These are phyloP conservation scores for Mionectes olivaceus DNA, from an alignment of 2,797 vertebrate genomes.

Conservation along the genomic window DNA sequence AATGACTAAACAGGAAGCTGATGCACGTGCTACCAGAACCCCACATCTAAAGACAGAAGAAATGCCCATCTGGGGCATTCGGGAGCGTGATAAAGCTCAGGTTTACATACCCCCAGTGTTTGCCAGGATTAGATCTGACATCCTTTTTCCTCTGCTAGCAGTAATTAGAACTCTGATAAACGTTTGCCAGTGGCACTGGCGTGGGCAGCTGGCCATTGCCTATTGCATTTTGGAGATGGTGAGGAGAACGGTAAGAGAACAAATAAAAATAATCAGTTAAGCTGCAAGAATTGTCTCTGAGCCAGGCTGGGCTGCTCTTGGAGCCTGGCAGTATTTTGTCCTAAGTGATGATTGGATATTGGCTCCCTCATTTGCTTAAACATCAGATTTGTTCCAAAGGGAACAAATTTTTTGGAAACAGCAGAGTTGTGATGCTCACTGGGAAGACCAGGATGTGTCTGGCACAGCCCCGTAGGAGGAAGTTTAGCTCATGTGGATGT, in stretches of 20 bases:
- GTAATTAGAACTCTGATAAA: not conserved
- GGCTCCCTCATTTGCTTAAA: not conserved
- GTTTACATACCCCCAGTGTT: not conserved
- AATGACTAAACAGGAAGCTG: not conserved
- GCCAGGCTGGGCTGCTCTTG: not conserved
- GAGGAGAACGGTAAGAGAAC: not conserved
- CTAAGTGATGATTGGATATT: not conserved
- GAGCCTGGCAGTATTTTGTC: not conserved
- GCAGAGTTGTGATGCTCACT: not conserved
- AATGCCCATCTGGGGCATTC: not conserved
- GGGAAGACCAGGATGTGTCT: not conserved
- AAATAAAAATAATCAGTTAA: not conserved
- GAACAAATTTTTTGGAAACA: not conserved
- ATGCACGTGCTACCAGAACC: rapidly evolving
- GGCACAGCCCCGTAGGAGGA: not conserved
- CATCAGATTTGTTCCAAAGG: not conserved
- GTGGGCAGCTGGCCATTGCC: not conserved
- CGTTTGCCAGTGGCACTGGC: not conserved
- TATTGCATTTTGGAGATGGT: not conserved
- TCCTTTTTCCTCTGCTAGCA: not conserved
- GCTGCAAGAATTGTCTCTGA: not conserved
- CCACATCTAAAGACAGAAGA: rapidly evolving
- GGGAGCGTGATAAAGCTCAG: not conserved
- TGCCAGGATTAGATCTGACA: not conserved
- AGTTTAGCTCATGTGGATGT: not conserved